Evolutionary conservation across 2,888 invertebrate species (phyloP).

Genomic region (Notodonta ziczac): DNA sequence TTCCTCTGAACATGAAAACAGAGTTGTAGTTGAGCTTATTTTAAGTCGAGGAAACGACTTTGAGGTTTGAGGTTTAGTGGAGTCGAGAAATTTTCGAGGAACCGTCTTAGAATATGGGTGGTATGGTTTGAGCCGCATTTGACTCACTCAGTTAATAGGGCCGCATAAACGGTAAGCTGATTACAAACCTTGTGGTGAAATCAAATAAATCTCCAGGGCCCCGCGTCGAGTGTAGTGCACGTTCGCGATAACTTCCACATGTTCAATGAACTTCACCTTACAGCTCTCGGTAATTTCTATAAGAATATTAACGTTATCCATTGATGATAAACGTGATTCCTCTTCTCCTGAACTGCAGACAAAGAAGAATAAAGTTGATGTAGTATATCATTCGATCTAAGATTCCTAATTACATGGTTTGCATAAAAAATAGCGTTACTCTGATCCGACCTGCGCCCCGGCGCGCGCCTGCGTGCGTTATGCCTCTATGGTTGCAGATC

Average conservation of each 20-base stretch:
- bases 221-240: slow-evolving; percentile 90
- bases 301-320: slow-evolving; percentile 49
- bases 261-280: slow-evolving; percentile 90
- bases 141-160: neutral
- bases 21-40: no score
- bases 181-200: slow-evolving; percentile 90
- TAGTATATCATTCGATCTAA: no score
- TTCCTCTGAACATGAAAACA: no score
- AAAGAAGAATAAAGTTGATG: neutral
- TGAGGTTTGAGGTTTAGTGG: neutral
- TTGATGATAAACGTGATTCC: slow-evolving; percentile 45
- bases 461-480: no score
- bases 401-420: no score
- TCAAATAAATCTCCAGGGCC: slow-evolving; percentile 89
- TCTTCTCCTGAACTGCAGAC: slow-evolving; percentile 26
- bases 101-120: no score
- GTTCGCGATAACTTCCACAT: slow-evolving; percentile 91
- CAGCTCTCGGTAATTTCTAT: slow-evolving; percentile 85
- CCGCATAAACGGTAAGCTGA: slow-evolving; percentile 26
- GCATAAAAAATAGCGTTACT: no score
- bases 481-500: neutral
- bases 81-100: neutral
- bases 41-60: no score
- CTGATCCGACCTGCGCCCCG: no score
- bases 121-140: neutral